Evolutionary conservation across 2,888 invertebrate genomes (phyloP), one percentile per base, ranked within the genome.

Genomic region (Cheiracanthium punctorium): DNA sequence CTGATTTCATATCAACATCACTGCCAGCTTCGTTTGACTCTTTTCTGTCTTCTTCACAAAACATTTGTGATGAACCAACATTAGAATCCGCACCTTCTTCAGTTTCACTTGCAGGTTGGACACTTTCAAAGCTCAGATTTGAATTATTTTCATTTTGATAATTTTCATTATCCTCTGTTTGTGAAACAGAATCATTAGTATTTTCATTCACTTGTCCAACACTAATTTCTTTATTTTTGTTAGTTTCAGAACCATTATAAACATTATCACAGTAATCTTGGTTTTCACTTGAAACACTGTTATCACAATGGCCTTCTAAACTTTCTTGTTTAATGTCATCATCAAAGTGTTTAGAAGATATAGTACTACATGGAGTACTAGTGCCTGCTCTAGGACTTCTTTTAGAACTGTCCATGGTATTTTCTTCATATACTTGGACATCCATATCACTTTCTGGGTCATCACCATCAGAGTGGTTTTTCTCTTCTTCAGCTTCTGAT

Each of bases 1-100:
- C 79, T 24, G 84, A 85, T 70, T 85, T 85, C 79, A 79, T 74
- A 24, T 69, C 32, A 30, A 73, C 52, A 58, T 85, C 84, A 74
- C 70, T 85, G 14, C 67, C 79, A 41, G 70, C 73, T 20, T 84
- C 87, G 14, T 88, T 77, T 41, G 86, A 79, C 72, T 69, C 81
- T 10, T 69, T 76, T 76, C 86, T 82, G 48, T 89, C 90, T 30
- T 81, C 86, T 29, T 89, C 77, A 20, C 14, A 52, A 32, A 43
- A 33, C n/a, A 48, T 43, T 58, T 67, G 29, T 24, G 74, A 41
- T 58, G 24, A 17, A 43, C 43, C 2, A n/a, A 37, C 10, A 41
- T 70, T 74, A 29, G 58, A 69, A 64, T 80, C 79, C 24, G n/a
- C 29, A 30, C 52, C 29, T n/a, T 69, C 64, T 64, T 87, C 79